Evolutionary conservation across 35 echinoderm and acorn worm species (phyloP).

Genomic region (Heliocidaris erythrogramma): DNA sequence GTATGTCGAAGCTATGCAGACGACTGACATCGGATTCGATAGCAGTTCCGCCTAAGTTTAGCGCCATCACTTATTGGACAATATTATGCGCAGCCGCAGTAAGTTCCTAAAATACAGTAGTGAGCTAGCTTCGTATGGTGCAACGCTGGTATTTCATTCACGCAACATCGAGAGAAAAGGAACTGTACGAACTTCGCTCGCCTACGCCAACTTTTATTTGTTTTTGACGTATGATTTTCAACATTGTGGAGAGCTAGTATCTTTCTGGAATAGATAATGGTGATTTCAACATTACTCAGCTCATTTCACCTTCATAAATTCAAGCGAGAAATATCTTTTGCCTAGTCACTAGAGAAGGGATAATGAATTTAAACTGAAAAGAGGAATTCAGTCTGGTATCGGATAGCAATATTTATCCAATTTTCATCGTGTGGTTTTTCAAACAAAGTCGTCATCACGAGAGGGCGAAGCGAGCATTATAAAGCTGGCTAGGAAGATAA

Average conservation of each 20-base stretch:
- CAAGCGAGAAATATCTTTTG: neutral
- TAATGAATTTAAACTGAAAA: neutral
- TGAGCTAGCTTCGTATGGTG: neutral
- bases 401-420: neutral
- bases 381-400: neutral
- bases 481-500: neutral
- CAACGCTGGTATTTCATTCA: neutral
- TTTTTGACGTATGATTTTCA: conserved; percentile 10
- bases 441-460: neutral
- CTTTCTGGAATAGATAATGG: conserved; percentile 12
- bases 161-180: neutral
- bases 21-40: neutral
- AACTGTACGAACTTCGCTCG: neutral
- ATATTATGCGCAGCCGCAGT: neutral
- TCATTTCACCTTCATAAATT: neutral
- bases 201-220: conserved; percentile 10
- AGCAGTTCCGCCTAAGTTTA: conserved; percentile 1
- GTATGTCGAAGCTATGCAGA: conserved; percentile 1
- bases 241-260: neutral
- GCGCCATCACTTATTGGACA: neutral
- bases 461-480: neutral
- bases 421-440: neutral
- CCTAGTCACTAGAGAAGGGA: neutral
- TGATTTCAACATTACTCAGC: conserved; percentile 10
- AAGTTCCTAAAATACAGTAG: neutral